Conservation (phyloP, 2,888 invertebrate species). For the Chrysina gloriosa region DNA sequence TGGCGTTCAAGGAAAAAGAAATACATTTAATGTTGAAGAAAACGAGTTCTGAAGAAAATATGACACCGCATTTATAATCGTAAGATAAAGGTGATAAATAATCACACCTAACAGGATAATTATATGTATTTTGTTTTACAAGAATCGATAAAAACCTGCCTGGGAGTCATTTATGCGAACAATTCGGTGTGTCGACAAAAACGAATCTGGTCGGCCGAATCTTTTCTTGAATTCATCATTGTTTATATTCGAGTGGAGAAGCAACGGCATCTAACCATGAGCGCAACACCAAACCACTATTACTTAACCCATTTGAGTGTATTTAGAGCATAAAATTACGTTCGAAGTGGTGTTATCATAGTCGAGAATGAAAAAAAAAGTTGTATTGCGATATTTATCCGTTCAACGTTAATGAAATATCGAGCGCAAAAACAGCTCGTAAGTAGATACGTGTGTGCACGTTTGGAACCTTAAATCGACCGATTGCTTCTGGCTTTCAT, state of each 20-base stretch:
- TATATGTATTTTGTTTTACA: slow-evolving; percentile 7
- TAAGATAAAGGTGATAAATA: slow-evolving; percentile 7
- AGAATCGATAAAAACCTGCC: background rate
- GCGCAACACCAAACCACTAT: slow-evolving; percentile 28
- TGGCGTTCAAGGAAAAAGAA: no score
- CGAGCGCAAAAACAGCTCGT: slow-evolving; percentile 3
- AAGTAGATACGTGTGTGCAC: background rate
- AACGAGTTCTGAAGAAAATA: no score
- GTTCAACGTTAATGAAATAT: slow-evolving; percentile 17
- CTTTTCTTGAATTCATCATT: slow-evolving; percentile 25
- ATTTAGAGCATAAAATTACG: slow-evolving; percentile 31
- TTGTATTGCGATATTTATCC: slow-evolving; percentile 18
- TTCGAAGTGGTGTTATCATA: slow-evolving; percentile 21
- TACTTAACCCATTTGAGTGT: slow-evolving; percentile 28
- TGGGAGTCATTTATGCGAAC: background rate
- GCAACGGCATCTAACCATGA: slow-evolving; percentile 13
- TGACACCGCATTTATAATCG: background rate
- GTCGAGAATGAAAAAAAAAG: slow-evolving; percentile 16
- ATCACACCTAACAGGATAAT: slow-evolving; percentile 9
- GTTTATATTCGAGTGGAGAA: slow-evolving; percentile 20
- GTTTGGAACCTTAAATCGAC: slow-evolving; percentile 20
- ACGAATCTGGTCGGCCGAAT: slow-evolving; percentile 2
- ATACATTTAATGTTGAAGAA: no score
- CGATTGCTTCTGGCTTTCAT: slow-evolving; percentile 12
- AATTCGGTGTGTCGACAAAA: slow-evolving; percentile 17